Conservation (phyloP, 2,888 invertebrate genomes). For the Chesias legatella region DNA sequence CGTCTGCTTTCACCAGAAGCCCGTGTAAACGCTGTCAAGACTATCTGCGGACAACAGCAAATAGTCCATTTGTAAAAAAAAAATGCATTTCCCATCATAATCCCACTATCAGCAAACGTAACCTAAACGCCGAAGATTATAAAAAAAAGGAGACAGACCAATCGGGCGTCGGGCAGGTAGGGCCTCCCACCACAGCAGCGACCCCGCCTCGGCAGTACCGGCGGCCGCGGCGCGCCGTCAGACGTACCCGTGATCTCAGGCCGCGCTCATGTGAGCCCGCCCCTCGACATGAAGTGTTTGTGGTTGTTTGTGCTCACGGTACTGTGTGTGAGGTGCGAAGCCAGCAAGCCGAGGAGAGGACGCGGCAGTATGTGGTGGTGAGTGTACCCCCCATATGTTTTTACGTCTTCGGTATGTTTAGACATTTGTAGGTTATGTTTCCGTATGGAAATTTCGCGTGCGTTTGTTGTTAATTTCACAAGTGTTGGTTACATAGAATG, state of each 20-base stretch:
- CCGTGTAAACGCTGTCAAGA: too few relatives aligned
- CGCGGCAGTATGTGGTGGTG: constrained; percentile 96
- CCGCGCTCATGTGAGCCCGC: constrained; percentile 73
- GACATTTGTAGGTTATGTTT: background rate
- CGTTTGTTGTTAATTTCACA: too few relatives aligned
- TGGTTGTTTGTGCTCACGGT: constrained; percentile 78
- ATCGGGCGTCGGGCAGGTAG: constrained; percentile 66
- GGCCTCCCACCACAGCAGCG: constrained; percentile 65
- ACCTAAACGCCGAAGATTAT: constrained; percentile 44
- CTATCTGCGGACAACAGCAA: too few relatives aligned
- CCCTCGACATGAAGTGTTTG: constrained; percentile 76
- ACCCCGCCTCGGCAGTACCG: constrained; percentile 60
- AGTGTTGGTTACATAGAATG: too few relatives aligned
- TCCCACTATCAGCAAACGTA: constrained; percentile 40
- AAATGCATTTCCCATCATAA: constrained; percentile 27
- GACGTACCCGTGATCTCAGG: constrained; percentile 63
- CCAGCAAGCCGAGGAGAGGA: constrained; percentile 86
- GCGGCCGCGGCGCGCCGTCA: constrained; percentile 44
- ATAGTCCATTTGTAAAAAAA: too few relatives aligned
- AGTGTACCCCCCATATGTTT: constrained; percentile 55
- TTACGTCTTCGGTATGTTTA: constrained; percentile 11
- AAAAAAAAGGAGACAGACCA: constrained; percentile 53
- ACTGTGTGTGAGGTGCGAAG: constrained; percentile 73
- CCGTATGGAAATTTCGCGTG: too few relatives aligned
- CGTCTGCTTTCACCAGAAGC: too few relatives aligned